Conservation (phyloP, 2,113 vertebrate genomes). For the Thinocorus orbignyianus region DNA sequence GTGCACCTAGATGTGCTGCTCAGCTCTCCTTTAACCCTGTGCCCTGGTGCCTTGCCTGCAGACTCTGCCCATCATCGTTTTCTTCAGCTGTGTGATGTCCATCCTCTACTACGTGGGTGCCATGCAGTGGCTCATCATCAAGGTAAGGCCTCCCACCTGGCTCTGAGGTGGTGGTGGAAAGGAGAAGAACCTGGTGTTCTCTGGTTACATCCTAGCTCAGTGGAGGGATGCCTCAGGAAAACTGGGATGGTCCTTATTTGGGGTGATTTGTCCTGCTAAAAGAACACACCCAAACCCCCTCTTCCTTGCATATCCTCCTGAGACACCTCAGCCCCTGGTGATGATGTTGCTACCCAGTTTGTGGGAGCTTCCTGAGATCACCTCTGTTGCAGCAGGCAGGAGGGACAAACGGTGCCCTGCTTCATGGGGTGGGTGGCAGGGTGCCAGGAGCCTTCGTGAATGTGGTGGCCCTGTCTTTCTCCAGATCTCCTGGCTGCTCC, state of each 20-base stretch:
- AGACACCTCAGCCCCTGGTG: not conserved
- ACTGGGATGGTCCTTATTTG: not conserved
- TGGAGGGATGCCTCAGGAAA: not conserved
- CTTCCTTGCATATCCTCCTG: not conserved
- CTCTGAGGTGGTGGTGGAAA: not conserved
- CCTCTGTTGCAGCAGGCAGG: not conserved
- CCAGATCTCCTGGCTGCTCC: constrained; percentile 93
- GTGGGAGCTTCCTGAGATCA: not conserved
- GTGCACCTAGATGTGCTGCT: not conserved
- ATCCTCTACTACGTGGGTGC: constrained; percentile 89
- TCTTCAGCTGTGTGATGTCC: constrained; percentile 95
- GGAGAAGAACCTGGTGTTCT: not conserved
- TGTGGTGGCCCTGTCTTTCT: not conserved
- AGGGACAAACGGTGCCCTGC: not conserved
- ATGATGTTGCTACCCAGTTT: not conserved
- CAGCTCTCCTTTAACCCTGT: not conserved
- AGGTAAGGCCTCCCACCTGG: constrained; percentile 73
- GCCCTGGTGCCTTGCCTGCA: constrained; percentile 41
- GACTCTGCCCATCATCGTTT: constrained; percentile 89
- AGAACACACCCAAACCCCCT: not conserved
- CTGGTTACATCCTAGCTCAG: not conserved
- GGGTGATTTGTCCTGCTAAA: not conserved
- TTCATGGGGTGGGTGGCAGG: not conserved
- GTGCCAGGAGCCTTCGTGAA: not conserved
- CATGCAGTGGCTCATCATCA: constrained; percentile 92